A percentile compares a stretch with the other conserved stretches of the same genome.
These are phyloP conservation scores for Phymorhynchus buccinoides DNA, from an alignment of 1,140 invertebrate genomes.

Conservation along the genomic window DNA sequence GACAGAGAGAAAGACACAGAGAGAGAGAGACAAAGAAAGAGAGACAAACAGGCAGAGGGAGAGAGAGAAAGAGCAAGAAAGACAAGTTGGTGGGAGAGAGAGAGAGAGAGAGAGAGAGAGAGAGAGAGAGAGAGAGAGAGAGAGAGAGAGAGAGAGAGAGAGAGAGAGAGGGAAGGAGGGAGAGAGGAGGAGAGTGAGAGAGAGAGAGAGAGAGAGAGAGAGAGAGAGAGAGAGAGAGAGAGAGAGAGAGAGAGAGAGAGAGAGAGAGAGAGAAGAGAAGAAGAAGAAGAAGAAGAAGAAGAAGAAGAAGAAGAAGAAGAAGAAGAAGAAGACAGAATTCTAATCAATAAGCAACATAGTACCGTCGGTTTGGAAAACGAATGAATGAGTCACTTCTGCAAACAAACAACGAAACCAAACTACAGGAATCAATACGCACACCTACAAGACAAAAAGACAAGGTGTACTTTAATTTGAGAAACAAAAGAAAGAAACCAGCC, in stretches of 20 bases:
- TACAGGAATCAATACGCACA: no score
- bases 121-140: neutral
- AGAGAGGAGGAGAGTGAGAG: neutral
- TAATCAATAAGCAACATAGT: no score
- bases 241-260: neutral
- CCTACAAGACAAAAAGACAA: no score
- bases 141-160: neutral
- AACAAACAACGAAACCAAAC: no score
- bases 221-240: slow-evolving; percentile 29
- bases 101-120: neutral
- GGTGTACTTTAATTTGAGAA: no score
- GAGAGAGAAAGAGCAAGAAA: neutral
- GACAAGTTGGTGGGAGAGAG: neutral
- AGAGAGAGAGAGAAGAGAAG: slow-evolving; percentile 21
- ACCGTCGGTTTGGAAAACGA: no score
- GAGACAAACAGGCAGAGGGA: neutral
- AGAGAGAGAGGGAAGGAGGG: neutral
- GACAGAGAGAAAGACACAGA: no score
- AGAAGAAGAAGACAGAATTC: no score
- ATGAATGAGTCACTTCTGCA: no score
- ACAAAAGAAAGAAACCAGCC: no score
- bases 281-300: neutral
- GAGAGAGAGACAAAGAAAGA: neutral
- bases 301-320: neutral
- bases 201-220: slow-evolving; percentile 27